Evolutionary conservation across 2,888 invertebrate genomes (phyloP).

Genomic region (Hemithea aestivaria): DNA sequence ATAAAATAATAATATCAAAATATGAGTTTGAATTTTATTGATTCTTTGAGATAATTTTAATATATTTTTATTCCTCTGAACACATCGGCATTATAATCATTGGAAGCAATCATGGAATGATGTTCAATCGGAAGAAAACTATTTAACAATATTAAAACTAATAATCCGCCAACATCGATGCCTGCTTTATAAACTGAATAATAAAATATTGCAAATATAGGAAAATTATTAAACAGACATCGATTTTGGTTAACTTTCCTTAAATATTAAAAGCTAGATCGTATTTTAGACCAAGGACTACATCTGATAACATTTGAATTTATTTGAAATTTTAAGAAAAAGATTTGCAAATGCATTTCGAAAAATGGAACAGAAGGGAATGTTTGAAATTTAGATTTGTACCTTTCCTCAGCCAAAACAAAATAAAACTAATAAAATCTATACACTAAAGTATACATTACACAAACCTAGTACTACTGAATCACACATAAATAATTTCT

Average conservation of each 20-base stretch:
- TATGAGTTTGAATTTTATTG: background rate
- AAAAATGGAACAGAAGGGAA: conserved; percentile 6
- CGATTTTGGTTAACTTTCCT: conserved; percentile 39
- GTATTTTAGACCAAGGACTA: conserved; percentile 18
- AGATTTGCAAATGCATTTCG: background rate
- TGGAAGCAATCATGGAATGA: conserved; percentile 73
- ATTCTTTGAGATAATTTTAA: background rate
- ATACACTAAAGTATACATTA: conserved; percentile 59
- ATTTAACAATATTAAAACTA: conserved; percentile 36
- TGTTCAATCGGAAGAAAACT: conserved; percentile 48
- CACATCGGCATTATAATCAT: conserved; percentile 10
- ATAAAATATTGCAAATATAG: conserved; percentile 28
- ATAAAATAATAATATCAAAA: too few species aligned
- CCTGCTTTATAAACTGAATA: conserved; percentile 38
- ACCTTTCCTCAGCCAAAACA: conserved; percentile 21
- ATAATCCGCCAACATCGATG: conserved; percentile 49
- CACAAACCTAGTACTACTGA: conserved; percentile 51
- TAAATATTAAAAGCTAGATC: conserved; percentile 27
- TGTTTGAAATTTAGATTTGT: conserved; percentile 17
- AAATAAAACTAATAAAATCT: conserved; percentile 44
- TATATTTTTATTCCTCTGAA: conserved; percentile 11
- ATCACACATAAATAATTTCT: conserved; percentile 78
- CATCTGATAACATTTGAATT: background rate
- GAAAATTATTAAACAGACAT: conserved; percentile 32
- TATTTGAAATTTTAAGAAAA: conserved; percentile 1